A percentile compares a stretch with the other conserved stretches of the same genome.
These are phyloP conservation scores for Eretmocerus hayati DNA, from an alignment of 2,888 invertebrate species.

Conservation along the genomic window DNA sequence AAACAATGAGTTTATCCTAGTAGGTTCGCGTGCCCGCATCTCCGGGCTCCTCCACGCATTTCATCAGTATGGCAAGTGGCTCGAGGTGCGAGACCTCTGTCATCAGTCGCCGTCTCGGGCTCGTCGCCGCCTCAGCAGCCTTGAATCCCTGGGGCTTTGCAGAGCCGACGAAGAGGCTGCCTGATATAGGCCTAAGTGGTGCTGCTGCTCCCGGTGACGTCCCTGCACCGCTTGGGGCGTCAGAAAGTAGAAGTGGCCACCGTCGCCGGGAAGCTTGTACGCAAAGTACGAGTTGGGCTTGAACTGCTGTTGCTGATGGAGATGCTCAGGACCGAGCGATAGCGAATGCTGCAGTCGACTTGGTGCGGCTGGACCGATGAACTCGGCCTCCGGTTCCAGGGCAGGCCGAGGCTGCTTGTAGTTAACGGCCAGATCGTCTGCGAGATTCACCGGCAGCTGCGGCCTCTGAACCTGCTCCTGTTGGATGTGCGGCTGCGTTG, in stretches of 20 bases:
- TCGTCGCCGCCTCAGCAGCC: conserved; percentile 35
- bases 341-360: conserved; percentile 25
- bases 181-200: conserved; percentile 23
- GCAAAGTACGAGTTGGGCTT: conserved; percentile 59
- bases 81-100: too few species aligned
- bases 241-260: conserved; percentile 71
- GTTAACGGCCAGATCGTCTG: not conserved
- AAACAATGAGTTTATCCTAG: conserved; percentile 38
- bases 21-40: conserved; percentile 12
- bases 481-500: not conserved
- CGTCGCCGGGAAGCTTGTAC: conserved; percentile 67
- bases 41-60: conserved; percentile 18
- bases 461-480: not conserved
- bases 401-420: conserved; percentile 10
- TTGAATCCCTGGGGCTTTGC: conserved; percentile 32
- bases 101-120: conserved; percentile 24
- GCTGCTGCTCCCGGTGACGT: conserved; percentile 27
- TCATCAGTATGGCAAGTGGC: too few species aligned
- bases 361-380: conserved; percentile 39
- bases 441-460: not conserved
- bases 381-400: conserved; percentile 43
- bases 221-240: conserved; percentile 61
- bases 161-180: too few species aligned
- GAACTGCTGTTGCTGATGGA: too few species aligned
- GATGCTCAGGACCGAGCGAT: conserved; percentile 17